Evolutionary conservation across 2,113 vertebrate species (phyloP).

Genomic region (Gracilinanus agilis): DNA sequence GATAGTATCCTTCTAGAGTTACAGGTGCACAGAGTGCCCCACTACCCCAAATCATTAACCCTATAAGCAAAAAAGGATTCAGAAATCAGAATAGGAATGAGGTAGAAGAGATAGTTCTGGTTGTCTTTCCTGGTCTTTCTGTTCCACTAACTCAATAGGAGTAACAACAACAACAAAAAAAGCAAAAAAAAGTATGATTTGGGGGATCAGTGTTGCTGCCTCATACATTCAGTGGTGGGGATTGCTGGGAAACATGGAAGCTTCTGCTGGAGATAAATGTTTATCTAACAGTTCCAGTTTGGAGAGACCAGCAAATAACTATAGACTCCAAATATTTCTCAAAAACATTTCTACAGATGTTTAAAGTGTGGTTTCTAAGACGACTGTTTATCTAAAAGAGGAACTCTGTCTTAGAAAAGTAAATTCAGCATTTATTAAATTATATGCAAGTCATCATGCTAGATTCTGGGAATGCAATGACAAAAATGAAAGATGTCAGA

Average conservation of each 20-base stretch:
- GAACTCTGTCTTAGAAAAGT: neutral
- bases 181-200: neutral
- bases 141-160: neutral
- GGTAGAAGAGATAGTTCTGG: neutral
- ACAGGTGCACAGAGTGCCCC: neutral
- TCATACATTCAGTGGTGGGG: neutral
- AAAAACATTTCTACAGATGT: neutral
- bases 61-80: neutral
- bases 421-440: constrained; percentile 4
- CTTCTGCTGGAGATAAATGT: neutral
- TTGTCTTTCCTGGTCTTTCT: neutral
- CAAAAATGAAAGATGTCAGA: neutral
- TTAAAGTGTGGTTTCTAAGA: neutral
- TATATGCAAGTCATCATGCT: neutral
- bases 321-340: neutral
- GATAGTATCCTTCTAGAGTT: neutral
- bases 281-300: neutral
- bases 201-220: neutral
- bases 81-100: neutral
- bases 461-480: neutral
- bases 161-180: neutral
- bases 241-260: neutral
- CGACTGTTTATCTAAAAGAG: neutral
- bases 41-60: neutral
- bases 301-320: neutral